phyloP scores from a whole-genome alignment of 92 coral and sea anemone species.

The Siderastrea radians region DNA sequence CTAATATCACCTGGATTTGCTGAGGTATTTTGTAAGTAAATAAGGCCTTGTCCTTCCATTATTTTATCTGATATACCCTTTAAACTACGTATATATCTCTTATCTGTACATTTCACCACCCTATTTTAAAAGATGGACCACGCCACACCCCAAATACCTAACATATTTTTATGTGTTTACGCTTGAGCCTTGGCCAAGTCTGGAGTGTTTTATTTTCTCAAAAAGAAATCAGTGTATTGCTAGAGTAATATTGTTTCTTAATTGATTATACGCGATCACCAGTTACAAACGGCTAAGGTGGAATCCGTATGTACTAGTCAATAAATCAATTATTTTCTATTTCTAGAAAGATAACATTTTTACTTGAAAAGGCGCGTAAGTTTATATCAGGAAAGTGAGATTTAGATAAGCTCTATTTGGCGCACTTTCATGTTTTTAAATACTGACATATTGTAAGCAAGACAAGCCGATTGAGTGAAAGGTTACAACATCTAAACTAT shows the following conservation, averaged over 20 bases:
- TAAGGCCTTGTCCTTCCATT: conserved; percentile 4
- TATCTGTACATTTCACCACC: conserved; percentile 23
- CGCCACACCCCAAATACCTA: conserved; percentile 23
- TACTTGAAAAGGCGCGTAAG: conserved; percentile 1
- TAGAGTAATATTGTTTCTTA: background rate
- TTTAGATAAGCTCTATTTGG: conserved; percentile 16
- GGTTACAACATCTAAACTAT: background rate
- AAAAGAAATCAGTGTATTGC: background rate
- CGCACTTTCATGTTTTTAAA: conserved; percentile 33
- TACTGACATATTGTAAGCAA: conserved; percentile 10
- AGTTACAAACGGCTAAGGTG: background rate
- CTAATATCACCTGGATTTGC: background rate
- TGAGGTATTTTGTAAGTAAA: conserved; percentile 3
- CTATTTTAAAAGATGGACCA: background rate
- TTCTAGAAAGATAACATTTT: conserved; percentile 41
- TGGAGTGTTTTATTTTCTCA: too few species aligned
- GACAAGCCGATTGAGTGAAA: conserved; percentile 25
- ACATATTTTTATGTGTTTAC: conserved; percentile 4
- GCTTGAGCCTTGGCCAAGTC: background rate
- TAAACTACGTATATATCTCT: conserved; percentile 3
- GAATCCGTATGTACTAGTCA: background rate
- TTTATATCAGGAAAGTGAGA: background rate
- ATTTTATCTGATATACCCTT: conserved; percentile 4
- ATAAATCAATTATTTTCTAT: conserved; percentile 42
- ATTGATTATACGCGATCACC: background rate